A percentile compares a stretch with the other conserved stretches of the same genome.
These are phyloP conservation scores for Ceratina japonica DNA, from an alignment of 1,140 invertebrate genomes.

Conservation along the genomic window DNA sequence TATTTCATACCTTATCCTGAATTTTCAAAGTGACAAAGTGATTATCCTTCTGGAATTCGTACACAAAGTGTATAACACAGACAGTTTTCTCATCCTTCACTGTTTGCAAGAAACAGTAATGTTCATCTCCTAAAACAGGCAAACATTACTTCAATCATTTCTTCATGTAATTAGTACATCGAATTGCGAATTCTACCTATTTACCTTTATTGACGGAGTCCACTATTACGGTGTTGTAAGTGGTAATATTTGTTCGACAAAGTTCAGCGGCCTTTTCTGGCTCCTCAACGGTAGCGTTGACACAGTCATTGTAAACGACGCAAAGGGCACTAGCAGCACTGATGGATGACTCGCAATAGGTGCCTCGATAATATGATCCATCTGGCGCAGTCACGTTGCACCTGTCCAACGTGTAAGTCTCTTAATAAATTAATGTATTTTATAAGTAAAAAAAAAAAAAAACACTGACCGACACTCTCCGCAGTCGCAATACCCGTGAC, in stretches of 20 bases:
- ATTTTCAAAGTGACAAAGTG: conserved; percentile 55
- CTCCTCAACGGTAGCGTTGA: conserved; percentile 63
- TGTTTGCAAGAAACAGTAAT: conserved; percentile 61
- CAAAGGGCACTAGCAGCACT: conserved; percentile 61
- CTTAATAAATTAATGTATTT: neutral
- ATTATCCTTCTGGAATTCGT: conserved; percentile 60
- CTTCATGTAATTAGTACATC: too few relatives aligned
- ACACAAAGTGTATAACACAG: conserved; percentile 61
- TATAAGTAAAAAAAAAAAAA: neutral
- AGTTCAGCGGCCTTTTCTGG: conserved; percentile 44
- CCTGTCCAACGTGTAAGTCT: conserved; percentile 16
- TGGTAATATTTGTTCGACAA: conserved; percentile 52
- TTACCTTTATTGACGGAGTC: conserved; percentile 51
- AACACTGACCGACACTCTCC: conserved; percentile 64
- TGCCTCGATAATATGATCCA: conserved; percentile 62
- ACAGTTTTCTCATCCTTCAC: conserved; percentile 34
- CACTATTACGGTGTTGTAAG: conserved; percentile 52
- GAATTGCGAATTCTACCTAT: neutral
- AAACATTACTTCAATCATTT: too few relatives aligned
- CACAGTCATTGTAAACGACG: conserved; percentile 61
- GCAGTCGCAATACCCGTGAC: conserved; percentile 68
- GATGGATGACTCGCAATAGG: conserved; percentile 66
- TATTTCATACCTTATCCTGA: conserved; percentile 53
- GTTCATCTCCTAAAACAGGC: conserved; percentile 47
- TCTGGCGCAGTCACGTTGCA: conserved; percentile 63